phyloP scores from a whole-genome alignment of 2,888 invertebrate species.

The Drosophila atroscutellata region DNA sequence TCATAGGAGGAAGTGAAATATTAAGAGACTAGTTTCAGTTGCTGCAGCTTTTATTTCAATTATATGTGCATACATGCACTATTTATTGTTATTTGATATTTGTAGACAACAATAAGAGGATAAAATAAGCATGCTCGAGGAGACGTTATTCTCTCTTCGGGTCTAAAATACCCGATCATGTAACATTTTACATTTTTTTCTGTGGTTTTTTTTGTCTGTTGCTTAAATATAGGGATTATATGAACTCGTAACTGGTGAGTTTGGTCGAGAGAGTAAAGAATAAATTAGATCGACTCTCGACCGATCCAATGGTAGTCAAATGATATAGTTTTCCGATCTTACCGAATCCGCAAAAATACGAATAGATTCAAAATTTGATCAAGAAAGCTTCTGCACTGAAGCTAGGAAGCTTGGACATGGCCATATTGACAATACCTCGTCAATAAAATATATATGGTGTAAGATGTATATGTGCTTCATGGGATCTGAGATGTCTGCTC shows the following conservation, averaged over 20 bases:
- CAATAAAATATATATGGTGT: background rate
- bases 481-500: background rate
- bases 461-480: background rate
- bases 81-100: constrained; percentile 10
- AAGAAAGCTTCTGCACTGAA: background rate
- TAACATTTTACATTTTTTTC: background rate
- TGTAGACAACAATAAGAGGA: constrained; percentile 4
- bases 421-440: background rate
- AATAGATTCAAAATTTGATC: background rate
- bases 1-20: background rate
- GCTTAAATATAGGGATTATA: constrained; percentile 5
- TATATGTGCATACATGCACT: background rate
- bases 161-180: background rate
- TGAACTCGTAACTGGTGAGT: background rate
- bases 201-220: background rate
- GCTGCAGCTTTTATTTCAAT: constrained; percentile 9
- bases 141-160: background rate
- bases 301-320: constrained; percentile 3
- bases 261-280: background rate
- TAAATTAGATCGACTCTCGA: constrained; percentile 1
- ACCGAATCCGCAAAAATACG: background rate
- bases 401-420: background rate
- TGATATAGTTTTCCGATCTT: constrained; percentile 1
- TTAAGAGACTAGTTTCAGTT: constrained; percentile 2
- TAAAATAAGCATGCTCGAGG: background rate